Evolutionary conservation across 2,113 vertebrate genomes (phyloP).

Genomic region (Abramis brama): DNA sequence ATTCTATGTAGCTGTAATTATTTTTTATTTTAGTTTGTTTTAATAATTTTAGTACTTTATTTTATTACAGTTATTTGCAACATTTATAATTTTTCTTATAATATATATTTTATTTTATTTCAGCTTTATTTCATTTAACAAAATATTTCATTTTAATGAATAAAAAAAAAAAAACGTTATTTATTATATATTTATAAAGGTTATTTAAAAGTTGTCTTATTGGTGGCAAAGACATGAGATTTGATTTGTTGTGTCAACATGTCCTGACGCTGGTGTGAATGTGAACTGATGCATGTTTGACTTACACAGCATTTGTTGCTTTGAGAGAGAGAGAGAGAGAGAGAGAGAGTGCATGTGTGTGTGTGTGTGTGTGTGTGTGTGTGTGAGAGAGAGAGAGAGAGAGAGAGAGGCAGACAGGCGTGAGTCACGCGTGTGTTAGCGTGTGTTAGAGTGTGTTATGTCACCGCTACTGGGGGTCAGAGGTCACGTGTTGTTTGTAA

Average conservation of each 20-base stretch:
- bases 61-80: no score
- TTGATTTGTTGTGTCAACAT: background rate
- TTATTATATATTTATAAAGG: no score
- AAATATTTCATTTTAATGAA: background rate
- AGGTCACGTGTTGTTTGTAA: slow-evolving; percentile 27
- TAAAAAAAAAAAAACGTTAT: no score
- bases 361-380: no score
- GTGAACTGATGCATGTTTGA: background rate
- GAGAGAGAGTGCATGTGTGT: no score
- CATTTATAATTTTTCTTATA: no score
- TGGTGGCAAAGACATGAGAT: background rate
- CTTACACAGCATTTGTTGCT: background rate
- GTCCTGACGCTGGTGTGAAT: background rate
- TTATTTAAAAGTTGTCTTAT: background rate
- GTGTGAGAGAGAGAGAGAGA: background rate
- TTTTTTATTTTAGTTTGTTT: no score
- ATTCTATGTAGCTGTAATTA: no score
- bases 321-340: background rate
- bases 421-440: slow-evolving; percentile 13
- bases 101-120: background rate
- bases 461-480: slow-evolving; percentile 20
- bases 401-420: slow-evolving; percentile 8
- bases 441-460: background rate
- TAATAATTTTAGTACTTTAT: no score
- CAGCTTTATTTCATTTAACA: background rate